Percentiles rank a stretch among this genome's conserved stretches.
These are phyloP conservation scores for Cephus cinctus DNA, from an alignment of 1,140 invertebrate species.

Conservation along the genomic window DNA sequence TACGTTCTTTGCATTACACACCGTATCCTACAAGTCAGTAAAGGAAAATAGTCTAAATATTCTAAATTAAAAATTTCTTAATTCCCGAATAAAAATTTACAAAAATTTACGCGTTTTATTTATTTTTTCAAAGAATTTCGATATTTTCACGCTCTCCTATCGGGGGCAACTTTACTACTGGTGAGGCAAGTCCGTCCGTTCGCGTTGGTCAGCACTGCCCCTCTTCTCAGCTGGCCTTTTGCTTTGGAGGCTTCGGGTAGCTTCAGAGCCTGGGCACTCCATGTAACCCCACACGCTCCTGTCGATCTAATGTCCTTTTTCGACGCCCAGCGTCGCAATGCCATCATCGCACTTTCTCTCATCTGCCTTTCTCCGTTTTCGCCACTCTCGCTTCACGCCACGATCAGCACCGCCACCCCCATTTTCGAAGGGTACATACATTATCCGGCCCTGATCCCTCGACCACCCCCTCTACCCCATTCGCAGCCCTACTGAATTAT, in stretches of 20 bases:
- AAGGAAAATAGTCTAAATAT: too few relatives aligned
- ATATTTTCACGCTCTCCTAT: slow-evolving; percentile 32
- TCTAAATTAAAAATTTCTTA: too few relatives aligned
- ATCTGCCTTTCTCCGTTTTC: neutral
- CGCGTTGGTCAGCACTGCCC: slow-evolving; percentile 45
- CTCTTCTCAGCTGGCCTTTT: slow-evolving; percentile 36
- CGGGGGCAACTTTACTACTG: slow-evolving; percentile 48
- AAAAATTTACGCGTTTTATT: too few relatives aligned
- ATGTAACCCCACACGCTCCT: slow-evolving; percentile 26
- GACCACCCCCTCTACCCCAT: slow-evolving; percentile 20
- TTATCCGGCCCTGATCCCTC: slow-evolving; percentile 45
- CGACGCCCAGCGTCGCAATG: slow-evolving; percentile 12
- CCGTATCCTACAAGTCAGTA: too few relatives aligned
- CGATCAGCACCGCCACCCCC: slow-evolving; percentile 8
- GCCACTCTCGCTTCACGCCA: slow-evolving; percentile 12
- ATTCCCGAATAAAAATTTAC: too few relatives aligned
- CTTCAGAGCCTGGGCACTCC: too few relatives aligned
- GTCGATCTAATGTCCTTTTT: neutral
- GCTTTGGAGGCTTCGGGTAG: neutral
- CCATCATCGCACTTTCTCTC: slow-evolving; percentile 18
- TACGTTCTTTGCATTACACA: too few relatives aligned
- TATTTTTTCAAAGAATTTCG: slow-evolving; percentile 5
- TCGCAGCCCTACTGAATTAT: slow-evolving; percentile 19
- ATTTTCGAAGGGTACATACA: slow-evolving; percentile 48
- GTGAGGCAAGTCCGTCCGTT: slow-evolving; percentile 38